Evolutionary conservation across 2,797 vertebrate genomes (phyloP).

Genomic region (Pangasius sanitwongsei): DNA sequence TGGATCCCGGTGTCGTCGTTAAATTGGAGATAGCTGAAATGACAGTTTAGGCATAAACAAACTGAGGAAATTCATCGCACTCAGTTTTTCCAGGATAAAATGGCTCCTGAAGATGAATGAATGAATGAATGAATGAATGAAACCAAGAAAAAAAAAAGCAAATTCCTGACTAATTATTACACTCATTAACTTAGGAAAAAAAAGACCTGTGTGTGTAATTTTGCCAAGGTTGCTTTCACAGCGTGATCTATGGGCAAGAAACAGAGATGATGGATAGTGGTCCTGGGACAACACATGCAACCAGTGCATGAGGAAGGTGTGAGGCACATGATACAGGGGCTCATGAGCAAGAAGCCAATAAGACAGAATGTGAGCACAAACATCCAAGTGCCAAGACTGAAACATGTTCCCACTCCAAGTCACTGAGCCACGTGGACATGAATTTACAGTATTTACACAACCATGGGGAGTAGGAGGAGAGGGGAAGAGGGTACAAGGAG

Average conservation of each 20-base stretch:
- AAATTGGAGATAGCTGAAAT: background rate
- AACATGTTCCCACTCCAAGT: conserved; percentile 34
- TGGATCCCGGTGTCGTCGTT: background rate
- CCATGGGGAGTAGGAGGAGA: conserved; percentile 15
- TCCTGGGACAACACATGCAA: background rate
- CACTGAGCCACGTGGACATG: conserved; percentile 38
- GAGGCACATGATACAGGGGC: background rate
- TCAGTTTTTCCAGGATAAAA: background rate
- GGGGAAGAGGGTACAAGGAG: conserved; percentile 8
- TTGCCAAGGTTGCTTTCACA: background rate
- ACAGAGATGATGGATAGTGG: background rate
- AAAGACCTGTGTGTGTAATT: background rate
- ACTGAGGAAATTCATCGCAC: background rate
- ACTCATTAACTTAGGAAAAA: background rate
- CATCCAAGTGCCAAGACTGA: conserved; percentile 17
- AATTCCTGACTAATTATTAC: background rate
- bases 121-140: background rate
- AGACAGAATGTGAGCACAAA: background rate
- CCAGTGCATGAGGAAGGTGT: background rate
- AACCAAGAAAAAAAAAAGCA: background rate
- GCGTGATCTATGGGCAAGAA: background rate
- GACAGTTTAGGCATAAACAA: background rate
- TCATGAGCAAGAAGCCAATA: background rate
- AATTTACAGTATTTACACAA: conserved; percentile 46
- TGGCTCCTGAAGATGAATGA: background rate